Evolutionary conservation across 1,140 invertebrate species (phyloP), one percentile per base, ranked within the genome.

Genomic region (Orchestia grillus): DNA sequence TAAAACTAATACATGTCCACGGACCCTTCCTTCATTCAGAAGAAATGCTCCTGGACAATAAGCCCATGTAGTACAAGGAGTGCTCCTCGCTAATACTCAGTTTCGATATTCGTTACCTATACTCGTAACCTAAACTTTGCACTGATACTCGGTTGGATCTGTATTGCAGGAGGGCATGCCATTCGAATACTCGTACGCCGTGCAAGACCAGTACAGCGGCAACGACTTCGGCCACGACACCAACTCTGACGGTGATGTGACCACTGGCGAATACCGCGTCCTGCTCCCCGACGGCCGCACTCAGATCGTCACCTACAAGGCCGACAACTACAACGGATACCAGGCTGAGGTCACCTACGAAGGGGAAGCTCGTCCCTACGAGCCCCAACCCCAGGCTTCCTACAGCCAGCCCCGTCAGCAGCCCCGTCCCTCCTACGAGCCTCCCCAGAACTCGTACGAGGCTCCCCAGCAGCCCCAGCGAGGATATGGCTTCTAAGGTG

Each of bases 311-410:
- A 97, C 96, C 23, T 97, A 97, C 96, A 88, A 77, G 19, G 97
- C 96, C 16, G 92, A 96, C 45, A 44, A 95, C 40, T 96, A 96
- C 45, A 92, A 95, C 47, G 97, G 97, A 23, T 97, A 96, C 96
- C 95, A 95, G 16, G 97, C 97, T 36, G 96, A 97, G 40, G 97
- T 97, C 42, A 96, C 57, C 41, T 97, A 97, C 94, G 97, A 97
- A 87, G 96, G 96, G 3, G 87, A 96, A 42, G 96, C 95, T 95
- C 57, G 88, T 53, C 96, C 95, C 57, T 95, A 96, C 87, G 96
- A 87, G 95, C 95, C 95, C 42, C 87, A 96, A 42, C 62, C 96
- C 36, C 77, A 91, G 53, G 57, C 96, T 96, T 96, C 96, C 62
- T 96, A 96, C 96, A 42, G 44, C 4, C 96, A 91, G n/a, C 96